Base-by-base conservation (phyloP, 1,140 invertebrate species). In the Atta cephalotes region DNA sequence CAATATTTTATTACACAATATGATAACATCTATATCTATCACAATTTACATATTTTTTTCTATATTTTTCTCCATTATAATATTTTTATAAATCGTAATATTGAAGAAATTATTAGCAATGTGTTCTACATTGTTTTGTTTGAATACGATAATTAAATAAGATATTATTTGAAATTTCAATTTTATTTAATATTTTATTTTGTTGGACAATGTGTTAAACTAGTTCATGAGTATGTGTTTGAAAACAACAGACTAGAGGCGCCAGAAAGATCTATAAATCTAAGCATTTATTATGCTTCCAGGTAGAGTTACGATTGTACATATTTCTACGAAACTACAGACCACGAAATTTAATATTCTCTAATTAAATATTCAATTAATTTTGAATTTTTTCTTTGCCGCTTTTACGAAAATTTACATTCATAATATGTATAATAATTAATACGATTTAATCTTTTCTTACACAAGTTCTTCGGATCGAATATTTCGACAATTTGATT, bases 251-350 rank as follows among this genome's bases (percentile, higher is more conserved):
- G 49, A 70, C 31, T 7, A 39, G 31, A 80, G 49, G 14, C 28
- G 49, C 31, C 49, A 80, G 78, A 58, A 80, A 56, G 63, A 80
- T 80, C 31, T 80, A 68, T 66, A 78, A 63, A 78, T 39, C 9
- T 28, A 14, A 66, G 18, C 49, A 65, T 80, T 68, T 79, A 66
- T 6, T 80, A 31, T 49, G 58, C 18, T 25, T n/a, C 77, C 21
- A 35, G 45, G 51, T 66, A 68, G 28, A 14, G 10, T 45, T 51
- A 51, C 49, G 39, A 53, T 80, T 79, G 31, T 80, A 66, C 39
- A 80, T 9, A 35, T 51, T n/a, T 68, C 21, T 56, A 21, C 49
- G 16, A 56, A 70, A 68, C 62, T 31, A 21, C 63, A 56, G 28
- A 21, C 9, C 4, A 31, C 14, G 9, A 16, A 81, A 39, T 71